Base-by-base conservation (phyloP, 2,797 vertebrate genomes). In the Ceyx erithaca region DNA sequence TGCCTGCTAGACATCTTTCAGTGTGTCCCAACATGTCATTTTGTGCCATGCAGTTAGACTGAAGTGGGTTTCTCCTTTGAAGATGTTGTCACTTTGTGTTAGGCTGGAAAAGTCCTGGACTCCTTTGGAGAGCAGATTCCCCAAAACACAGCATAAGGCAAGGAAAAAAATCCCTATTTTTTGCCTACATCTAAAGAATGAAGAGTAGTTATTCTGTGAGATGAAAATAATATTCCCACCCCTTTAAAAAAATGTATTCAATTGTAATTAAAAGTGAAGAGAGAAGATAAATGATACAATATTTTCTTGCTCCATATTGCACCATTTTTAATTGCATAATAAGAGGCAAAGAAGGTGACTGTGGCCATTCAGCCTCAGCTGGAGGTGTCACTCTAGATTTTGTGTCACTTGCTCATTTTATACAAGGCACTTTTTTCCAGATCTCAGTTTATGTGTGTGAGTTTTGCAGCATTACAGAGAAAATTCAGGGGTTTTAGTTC, bases 1-100 rank as follows among this genome's bases (percentile, higher is more conserved):
- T 94, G 86, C 96, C 93, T 76, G 91, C 93, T 87, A 94, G 96
- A 92, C 86, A 90, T 93, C 90, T 94, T 93, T 89, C 90, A 94
- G 22, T 80, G 75, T 95, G 93, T 87, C 93, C 83, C 79, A 91
- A 92, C 86, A 85, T 92, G 81, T 72, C 84, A 93, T 88, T 92
- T 89, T 83, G 83, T 93, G 66, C 91, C 80, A 72, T 43, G 72
- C 66, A 75, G 82, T 93, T 81, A 87, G 75, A 92, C 88, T 78
- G 66, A 91, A 96, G 91, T 45, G 52, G 40, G 51, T 85, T 94
- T 93, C 71, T 85, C 43, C 54, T 90, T 95, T 94, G 62, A 93
- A 90, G 87, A 87, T 79, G 69, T 75, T 90, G 78, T 87, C 83
- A 71, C 93, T 90, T 92, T 89, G 62, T 71, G 90, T 91, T 82